Evolutionary conservation across 2,797 vertebrate genomes (phyloP).

Genomic region (Gymnopithys bicolor): DNA sequence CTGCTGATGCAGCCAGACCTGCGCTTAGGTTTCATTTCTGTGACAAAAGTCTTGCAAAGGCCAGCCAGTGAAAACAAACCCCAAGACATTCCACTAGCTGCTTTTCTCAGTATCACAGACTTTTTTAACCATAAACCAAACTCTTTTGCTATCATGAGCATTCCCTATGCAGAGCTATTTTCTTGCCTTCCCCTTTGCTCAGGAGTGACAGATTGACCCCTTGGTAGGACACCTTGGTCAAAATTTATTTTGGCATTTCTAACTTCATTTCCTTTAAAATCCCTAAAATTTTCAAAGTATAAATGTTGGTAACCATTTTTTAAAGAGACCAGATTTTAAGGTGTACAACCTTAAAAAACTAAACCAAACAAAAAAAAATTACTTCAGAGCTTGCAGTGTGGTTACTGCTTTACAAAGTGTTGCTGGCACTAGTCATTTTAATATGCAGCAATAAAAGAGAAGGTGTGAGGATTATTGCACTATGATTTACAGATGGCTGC

Average conservation of each 20-base stretch:
- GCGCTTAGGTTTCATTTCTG: constrained; percentile 12
- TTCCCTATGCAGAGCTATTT: neutral
- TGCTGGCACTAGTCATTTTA: neutral
- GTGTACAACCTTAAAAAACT: neutral
- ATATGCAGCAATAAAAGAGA: neutral
- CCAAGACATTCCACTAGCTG: neutral
- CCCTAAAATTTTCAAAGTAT: neutral
- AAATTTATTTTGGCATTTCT: neutral
- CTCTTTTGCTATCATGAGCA: rapidly evolving
- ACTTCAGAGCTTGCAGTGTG: neutral
- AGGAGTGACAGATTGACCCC: neutral
- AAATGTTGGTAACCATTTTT: neutral
- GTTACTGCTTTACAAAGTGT: neutral
- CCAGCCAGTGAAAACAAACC: constrained; percentile 16
- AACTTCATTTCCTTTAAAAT: neutral
- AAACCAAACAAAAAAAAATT: neutral
- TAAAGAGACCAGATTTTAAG: neutral
- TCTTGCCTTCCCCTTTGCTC: neutral
- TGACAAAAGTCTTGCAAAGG: constrained; percentile 1
- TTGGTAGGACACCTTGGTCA: neutral
- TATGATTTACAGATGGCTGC: neutral
- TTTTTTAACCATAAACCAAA: neutral
- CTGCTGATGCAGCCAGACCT: constrained; percentile 7
- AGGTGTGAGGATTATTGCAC: neutral
- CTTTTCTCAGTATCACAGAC: neutral